A percentile compares a stretch with the other conserved stretches of the same genome.
phyloP scores from a whole-genome alignment of 1,140 invertebrate species.

The Hylaeus anthracinus region DNA sequence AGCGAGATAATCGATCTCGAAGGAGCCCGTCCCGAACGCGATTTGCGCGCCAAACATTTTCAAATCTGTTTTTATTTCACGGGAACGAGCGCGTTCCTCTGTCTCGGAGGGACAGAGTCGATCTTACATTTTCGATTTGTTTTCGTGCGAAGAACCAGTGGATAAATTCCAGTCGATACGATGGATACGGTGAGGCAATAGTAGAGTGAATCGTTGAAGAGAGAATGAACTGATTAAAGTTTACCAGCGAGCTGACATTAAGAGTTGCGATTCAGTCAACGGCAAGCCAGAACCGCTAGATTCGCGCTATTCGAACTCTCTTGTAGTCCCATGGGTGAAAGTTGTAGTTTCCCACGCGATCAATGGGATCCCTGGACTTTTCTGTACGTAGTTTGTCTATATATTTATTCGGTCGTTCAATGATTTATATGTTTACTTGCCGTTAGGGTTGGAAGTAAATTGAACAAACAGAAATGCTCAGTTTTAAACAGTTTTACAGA shows the following conservation, averaged over 20 bases:
- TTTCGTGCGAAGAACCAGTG: too few relatives aligned
- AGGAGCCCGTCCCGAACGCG: too few relatives aligned
- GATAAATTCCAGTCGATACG: too few relatives aligned
- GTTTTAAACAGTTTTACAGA: background rate
- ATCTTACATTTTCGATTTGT: too few relatives aligned
- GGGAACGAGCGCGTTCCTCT: too few relatives aligned
- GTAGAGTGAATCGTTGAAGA: background rate
- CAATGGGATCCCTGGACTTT: conserved; percentile 22
- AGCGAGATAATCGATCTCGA: too few relatives aligned
- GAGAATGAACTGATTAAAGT: conserved; percentile 18
- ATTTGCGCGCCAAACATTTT: too few relatives aligned
- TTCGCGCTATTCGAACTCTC: conserved; percentile 47
- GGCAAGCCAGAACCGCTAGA: conserved; percentile 56
- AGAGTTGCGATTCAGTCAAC: conserved; percentile 52
- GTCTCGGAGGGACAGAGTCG: too few relatives aligned
- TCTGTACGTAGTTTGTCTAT: background rate
- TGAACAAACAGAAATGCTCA: too few relatives aligned
- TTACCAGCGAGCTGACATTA: conserved; percentile 34
- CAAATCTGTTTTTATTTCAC: background rate
- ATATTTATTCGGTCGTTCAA: conserved; percentile 4
- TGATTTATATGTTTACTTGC: background rate
- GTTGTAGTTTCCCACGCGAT: conserved; percentile 62
- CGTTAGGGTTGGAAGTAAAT: too few relatives aligned
- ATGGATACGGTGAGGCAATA: background rate
- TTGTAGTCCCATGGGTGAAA: conserved; percentile 62